Percentiles rank a stretch among this genome's conserved stretches.
Conservation (phyloP, 2,113 vertebrate species). For the Oreochromis tanganicae region DNA sequence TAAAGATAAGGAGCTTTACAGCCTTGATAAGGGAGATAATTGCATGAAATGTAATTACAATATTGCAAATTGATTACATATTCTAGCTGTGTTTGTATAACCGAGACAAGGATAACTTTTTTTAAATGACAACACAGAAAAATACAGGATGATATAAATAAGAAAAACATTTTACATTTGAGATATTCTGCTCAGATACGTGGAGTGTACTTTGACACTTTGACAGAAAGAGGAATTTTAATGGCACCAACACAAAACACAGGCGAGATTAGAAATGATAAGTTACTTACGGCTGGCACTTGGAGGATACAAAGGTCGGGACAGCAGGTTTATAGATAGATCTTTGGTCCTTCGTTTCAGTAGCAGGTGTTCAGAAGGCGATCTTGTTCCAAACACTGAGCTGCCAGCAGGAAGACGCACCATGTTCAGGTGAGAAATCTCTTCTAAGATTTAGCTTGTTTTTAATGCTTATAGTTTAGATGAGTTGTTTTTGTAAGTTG, state of each 20-base stretch:
- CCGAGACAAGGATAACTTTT: not conserved
- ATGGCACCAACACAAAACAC: not conserved
- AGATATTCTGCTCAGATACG: not conserved
- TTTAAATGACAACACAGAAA: not conserved
- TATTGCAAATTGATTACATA: not conserved
- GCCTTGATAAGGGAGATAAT: not conserved
- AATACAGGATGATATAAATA: not conserved
- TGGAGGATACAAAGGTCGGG: constrained; percentile 47
- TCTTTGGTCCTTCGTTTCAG: constrained; percentile 57
- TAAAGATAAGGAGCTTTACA: not conserved
- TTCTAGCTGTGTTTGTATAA: not conserved
- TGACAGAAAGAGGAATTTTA: not conserved
- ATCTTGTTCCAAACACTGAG: not conserved
- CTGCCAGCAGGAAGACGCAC: constrained; percentile 1
- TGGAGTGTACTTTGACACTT: not conserved
- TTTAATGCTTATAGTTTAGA: not conserved
- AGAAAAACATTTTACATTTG: not conserved
- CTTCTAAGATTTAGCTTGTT: not conserved
- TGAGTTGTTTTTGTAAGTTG: not conserved
- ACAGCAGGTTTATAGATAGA: constrained; percentile 34
- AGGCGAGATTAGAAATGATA: not conserved
- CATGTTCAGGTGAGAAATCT: constrained; percentile 67
- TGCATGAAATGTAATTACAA: not conserved
- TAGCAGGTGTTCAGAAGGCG: not conserved
- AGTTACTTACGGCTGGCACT: not conserved